Evolutionary conservation across 2,888 invertebrate genomes (phyloP).

Genomic region (Caenorhabditis angaria): DNA sequence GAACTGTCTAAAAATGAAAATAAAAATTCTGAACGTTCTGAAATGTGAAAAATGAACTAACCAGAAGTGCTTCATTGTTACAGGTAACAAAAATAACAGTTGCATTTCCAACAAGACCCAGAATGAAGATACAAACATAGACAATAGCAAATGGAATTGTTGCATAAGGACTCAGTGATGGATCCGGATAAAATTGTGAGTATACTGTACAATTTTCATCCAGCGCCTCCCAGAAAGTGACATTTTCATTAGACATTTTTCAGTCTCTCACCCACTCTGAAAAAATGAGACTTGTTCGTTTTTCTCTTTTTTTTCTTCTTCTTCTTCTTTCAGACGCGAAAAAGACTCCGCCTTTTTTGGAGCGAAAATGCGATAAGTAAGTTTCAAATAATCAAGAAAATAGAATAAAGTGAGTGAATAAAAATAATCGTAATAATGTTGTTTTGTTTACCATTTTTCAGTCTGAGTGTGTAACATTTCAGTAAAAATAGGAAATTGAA

Average conservation of each 20-base stretch:
- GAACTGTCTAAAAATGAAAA: conserved; percentile 56
- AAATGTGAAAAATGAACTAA: conserved; percentile 23
- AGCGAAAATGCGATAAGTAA: too few species aligned
- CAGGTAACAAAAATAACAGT: conserved; percentile 64
- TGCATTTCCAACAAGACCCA: conserved; percentile 68
- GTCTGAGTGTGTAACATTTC: too few species aligned
- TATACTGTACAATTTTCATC: conserved; percentile 30
- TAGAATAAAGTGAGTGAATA: too few species aligned
- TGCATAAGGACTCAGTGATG: conserved; percentile 51
- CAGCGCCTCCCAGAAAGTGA: neutral
- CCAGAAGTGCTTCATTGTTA: conserved; percentile 58
- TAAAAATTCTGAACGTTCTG: neutral
- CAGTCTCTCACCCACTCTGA: neutral
- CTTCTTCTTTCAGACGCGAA: too few species aligned
- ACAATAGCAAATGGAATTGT: conserved; percentile 56
- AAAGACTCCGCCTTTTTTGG: too few species aligned
- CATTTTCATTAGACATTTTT: neutral
- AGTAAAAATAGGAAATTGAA: neutral
- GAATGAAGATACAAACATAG: conserved; percentile 64
- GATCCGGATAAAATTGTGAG: conserved; percentile 55
- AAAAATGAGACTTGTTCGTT: neutral
- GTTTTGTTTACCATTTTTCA: neutral
- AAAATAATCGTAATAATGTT: neutral
- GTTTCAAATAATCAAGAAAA: too few species aligned
- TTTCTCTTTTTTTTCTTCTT: too few species aligned